These are phyloP conservation scores for Chaetodon auriga DNA, from an alignment of 2,113 vertebrate species.

Conservation along the genomic window DNA sequence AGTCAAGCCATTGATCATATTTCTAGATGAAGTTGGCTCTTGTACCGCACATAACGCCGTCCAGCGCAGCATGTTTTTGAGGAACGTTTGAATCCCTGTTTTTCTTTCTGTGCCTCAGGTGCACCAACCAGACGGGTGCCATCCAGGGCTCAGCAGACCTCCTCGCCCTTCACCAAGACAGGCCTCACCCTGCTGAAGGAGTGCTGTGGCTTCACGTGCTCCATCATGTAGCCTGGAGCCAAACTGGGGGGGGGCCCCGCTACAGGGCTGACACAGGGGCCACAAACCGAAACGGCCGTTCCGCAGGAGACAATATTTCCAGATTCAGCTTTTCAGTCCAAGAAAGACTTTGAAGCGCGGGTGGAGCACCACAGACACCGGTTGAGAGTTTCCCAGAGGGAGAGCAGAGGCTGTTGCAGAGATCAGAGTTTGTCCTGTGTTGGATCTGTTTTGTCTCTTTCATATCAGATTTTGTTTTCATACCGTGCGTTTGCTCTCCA, in stretches of 20 bases:
- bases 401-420: background rate
- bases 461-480: background rate
- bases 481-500: constrained; percentile 4
- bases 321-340: constrained; percentile 42
- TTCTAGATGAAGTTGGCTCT: background rate
- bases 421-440: background rate
- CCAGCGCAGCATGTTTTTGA: background rate
- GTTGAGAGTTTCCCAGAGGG: constrained; percentile 2
- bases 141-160: constrained; percentile 84
- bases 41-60: background rate
- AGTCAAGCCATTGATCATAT: background rate
- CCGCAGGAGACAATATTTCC: constrained; percentile 32
- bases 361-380: background rate
- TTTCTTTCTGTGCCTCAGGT: constrained; percentile 62
- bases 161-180: constrained; percentile 86
- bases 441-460: background rate
- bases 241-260: background rate
- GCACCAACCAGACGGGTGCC: constrained; percentile 76
- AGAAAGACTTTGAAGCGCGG: constrained; percentile 42
- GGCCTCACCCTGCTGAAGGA: constrained; percentile 90
- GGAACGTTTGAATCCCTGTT: background rate
- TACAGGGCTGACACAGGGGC: constrained; percentile 14
- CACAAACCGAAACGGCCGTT: constrained; percentile 12
- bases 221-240: constrained; percentile 86
- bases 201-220: constrained; percentile 92